These are phyloP conservation scores for Lycaena phlaeas DNA, from an alignment of 2,888 invertebrate genomes.

Conservation along the genomic window DNA sequence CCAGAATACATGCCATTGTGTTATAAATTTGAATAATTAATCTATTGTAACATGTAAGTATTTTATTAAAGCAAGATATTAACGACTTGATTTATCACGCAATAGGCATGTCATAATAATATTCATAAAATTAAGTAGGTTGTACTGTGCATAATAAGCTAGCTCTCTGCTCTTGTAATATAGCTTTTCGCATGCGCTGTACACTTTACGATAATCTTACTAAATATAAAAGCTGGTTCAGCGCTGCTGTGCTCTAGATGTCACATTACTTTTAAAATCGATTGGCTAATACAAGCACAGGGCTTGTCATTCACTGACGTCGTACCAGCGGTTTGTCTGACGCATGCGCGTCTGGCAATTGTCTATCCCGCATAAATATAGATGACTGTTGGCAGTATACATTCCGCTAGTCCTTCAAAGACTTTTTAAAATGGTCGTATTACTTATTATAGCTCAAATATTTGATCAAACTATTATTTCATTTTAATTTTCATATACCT, in stretches of 20 bases:
- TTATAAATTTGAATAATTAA: not conserved
- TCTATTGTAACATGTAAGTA: not conserved
- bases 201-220: conserved; percentile 23
- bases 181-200: conserved; percentile 23
- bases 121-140: not conserved
- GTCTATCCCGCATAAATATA: conserved; percentile 63
- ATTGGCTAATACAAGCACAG: conserved; percentile 60
- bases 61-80: not conserved
- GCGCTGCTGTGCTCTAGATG: conserved; percentile 28
- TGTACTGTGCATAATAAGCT: conserved; percentile 7
- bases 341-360: conserved; percentile 70
- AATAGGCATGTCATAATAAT: not conserved
- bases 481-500: too few species aligned
- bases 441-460: too few species aligned
- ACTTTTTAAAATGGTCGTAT: conserved; percentile 55
- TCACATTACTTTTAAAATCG: conserved; percentile 61
- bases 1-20: conserved; percentile 6
- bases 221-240: conserved; percentile 26
- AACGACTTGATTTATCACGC: not conserved
- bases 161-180: conserved; percentile 14
- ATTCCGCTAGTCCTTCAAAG: conserved; percentile 46
- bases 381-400: conserved; percentile 50
- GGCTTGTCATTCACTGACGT: conserved; percentile 69
- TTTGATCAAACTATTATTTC: too few species aligned
- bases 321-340: conserved; percentile 44